Base-by-base conservation (phyloP, 2,797 vertebrate species). In the Lepus oiostolus region DNA sequence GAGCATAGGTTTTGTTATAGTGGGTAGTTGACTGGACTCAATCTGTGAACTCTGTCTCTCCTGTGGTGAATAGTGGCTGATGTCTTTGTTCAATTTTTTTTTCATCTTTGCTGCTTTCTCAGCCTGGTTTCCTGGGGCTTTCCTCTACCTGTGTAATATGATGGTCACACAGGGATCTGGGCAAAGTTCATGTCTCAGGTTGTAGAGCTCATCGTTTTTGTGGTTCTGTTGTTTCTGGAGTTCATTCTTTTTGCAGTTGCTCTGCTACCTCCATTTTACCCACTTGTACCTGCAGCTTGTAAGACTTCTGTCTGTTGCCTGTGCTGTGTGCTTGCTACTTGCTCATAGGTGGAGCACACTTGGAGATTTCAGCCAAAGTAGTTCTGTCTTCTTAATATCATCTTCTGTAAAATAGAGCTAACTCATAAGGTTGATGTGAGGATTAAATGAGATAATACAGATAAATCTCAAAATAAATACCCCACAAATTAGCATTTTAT, bases 391-490 rank as follows among this genome's bases (percentile, higher is more conserved):
- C 17, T 62, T 58, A 58, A 21, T 58, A 50, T 92, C 72, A 77
- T 74, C 50, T 90, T 90, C 17, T 68, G 10, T 95, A 83, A 88
- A 68, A 84, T 76, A 90, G 32, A 65, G 19, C 32, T 42, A 68
- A 71, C 35, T 70, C 67, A 65, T 90, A 63, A 83, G 62, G 62
- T 79, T 77, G 32, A 79, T 38, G 13, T 38, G 67, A 96, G 30
- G 60, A 86, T 85, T 88, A 82, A 86, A 54, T 68, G 24, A 67
- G 68, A 38, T 75, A 68, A 92, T 89, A 58, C 8, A 93, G 85
- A 84, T 71, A 50, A 91, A 74, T 35, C 26, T 82, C 63, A 77
- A 54, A 88, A 26, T 50, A 67, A 82, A 65, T 60, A 86, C 35
- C 16, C 32, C 72, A 60, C n/a, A 74, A 30, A 81, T 7, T 76